phyloP scores from a whole-genome alignment of 2,888 invertebrate species.

The Hyposoter dolosus region DNA sequence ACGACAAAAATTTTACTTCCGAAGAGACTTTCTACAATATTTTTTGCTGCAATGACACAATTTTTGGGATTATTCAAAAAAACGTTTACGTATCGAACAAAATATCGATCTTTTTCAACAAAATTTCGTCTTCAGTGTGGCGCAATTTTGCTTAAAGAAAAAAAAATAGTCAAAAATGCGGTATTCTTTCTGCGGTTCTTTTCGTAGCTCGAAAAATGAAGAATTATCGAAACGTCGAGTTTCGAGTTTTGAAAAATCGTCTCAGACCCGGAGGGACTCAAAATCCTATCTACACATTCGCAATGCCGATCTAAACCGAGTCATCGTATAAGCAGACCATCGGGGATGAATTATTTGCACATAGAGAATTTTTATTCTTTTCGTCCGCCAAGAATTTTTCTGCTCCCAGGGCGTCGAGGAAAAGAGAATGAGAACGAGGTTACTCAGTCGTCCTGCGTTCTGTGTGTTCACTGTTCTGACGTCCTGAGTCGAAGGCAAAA shows the following conservation, averaged over 20 bases:
- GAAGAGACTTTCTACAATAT: too few species aligned
- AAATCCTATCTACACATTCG: neutral
- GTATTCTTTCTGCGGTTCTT: slow-evolving; percentile 5
- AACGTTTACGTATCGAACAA: too few species aligned
- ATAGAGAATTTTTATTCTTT: slow-evolving; percentile 33
- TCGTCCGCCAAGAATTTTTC: slow-evolving; percentile 20
- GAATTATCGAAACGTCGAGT: neutral
- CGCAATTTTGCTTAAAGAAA: too few species aligned
- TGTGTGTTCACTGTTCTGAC: slow-evolving; percentile 31
- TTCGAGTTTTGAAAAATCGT: neutral
- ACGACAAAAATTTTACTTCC: too few species aligned
- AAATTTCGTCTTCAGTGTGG: too few species aligned
- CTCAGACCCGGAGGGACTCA: neutral
- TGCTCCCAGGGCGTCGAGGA: neutral
- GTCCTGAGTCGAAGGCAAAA: slow-evolving; percentile 32
- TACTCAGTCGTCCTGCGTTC: slow-evolving; percentile 10
- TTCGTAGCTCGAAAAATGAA: neutral
- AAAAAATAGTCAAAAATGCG: too few species aligned
- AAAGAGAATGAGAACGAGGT: slow-evolving; percentile 16
- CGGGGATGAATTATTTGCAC: slow-evolving; percentile 39
- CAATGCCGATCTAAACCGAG: neutral
- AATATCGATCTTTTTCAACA: too few species aligned
- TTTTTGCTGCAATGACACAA: too few species aligned
- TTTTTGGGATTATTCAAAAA: too few species aligned
- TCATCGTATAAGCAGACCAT: neutral